phyloP scores from a whole-genome alignment of 1,140 invertebrate genomes.

The Mycetomoellerius zeteki region DNA sequence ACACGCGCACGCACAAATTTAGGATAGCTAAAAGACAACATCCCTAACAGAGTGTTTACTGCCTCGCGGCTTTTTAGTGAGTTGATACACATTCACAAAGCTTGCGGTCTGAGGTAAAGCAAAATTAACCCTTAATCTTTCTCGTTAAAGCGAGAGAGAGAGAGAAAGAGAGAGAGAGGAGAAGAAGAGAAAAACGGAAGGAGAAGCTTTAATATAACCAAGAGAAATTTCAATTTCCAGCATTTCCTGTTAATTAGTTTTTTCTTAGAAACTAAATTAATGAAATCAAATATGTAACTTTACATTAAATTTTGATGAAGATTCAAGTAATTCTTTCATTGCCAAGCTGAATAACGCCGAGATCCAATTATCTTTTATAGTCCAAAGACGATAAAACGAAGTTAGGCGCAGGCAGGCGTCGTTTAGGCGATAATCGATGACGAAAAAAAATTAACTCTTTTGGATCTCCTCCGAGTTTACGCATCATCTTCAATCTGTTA shows the following conservation, averaged over 20 bases:
- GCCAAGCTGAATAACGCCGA: background rate
- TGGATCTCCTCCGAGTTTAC: conserved; percentile 27
- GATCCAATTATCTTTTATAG: conserved; percentile 60
- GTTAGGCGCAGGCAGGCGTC: conserved; percentile 8
- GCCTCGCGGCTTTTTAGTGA: background rate
- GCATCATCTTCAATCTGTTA: conserved; percentile 32
- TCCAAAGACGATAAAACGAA: background rate
- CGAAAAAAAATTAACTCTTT: conserved; percentile 32
- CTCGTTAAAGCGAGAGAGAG: conserved; percentile 4
- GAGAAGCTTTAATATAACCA: background rate
- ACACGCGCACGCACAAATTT: conserved; percentile 7
- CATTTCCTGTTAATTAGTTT: conserved; percentile 43
- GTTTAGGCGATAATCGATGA: conserved; percentile 16
- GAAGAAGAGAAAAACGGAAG: background rate
- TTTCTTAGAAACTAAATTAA: conserved; percentile 16
- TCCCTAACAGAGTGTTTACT: background rate
- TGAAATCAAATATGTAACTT: conserved; percentile 35
- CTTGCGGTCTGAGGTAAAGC: conserved; percentile 24
- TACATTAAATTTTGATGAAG: background rate
- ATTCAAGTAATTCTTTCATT: conserved; percentile 24
- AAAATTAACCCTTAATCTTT: conserved; percentile 59
- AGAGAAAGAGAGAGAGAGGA: too few species aligned
- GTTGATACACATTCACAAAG: conserved; percentile 28
- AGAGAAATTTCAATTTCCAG: conserved; percentile 31
- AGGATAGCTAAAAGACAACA: conserved; percentile 66